These are phyloP conservation scores for Drosophila lacertosa DNA, from an alignment of 1,140 invertebrate genomes.

Conservation along the genomic window DNA sequence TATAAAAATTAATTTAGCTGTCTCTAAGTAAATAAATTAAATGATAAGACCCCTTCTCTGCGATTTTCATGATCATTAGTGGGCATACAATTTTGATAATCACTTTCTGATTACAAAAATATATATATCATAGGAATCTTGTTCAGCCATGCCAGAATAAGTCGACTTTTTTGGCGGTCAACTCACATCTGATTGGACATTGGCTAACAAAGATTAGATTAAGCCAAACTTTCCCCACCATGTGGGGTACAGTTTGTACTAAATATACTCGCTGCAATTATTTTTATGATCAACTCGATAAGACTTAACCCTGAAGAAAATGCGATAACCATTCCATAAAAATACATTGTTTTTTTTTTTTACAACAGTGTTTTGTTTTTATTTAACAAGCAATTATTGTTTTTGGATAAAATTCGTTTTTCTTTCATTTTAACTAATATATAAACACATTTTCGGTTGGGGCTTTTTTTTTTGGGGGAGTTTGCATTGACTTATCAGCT, in stretches of 20 bases:
- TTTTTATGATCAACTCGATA: constrained; percentile 12
- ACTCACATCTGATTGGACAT: background rate
- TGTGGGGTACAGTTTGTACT: background rate
- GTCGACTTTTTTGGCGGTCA: too few relatives aligned
- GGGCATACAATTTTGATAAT: too few relatives aligned
- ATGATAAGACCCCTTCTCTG: too few relatives aligned
- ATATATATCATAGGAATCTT: too few relatives aligned
- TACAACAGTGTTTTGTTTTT: constrained; percentile 43
- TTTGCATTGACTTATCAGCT: constrained; percentile 30
- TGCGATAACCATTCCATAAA: background rate
- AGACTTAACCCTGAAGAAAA: constrained; percentile 16
- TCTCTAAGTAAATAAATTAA: too few relatives aligned
- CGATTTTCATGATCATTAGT: too few relatives aligned
- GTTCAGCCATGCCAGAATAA: too few relatives aligned
- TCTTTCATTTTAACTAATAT: constrained; percentile 13
- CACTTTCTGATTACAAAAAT: too few relatives aligned
- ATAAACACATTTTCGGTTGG: background rate
- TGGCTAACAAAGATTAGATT: background rate
- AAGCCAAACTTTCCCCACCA: background rate
- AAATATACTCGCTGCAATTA: background rate
- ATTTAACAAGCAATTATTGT: constrained; percentile 40
- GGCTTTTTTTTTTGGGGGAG: background rate
- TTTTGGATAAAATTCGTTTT: constrained; percentile 44
- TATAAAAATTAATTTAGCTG: too few relatives aligned
- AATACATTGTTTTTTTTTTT: background rate